These are phyloP conservation scores for Geotrupes spiniger DNA, from an alignment of 2,888 invertebrate species.

Conservation along the genomic window DNA sequence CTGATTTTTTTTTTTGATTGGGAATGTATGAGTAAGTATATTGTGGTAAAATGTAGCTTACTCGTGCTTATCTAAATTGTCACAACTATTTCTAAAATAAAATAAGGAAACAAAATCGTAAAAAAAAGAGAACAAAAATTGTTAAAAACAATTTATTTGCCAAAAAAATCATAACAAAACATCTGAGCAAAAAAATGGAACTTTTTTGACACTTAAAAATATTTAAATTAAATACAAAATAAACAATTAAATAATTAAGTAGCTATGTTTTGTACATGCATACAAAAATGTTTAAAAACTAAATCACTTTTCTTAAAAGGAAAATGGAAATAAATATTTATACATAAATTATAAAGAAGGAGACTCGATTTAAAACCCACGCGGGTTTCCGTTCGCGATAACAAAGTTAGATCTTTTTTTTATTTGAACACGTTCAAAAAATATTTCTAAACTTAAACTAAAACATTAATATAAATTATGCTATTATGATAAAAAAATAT, in stretches of 20 bases:
- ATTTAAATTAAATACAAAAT: slow-evolving; percentile 42
- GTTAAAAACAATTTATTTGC: slow-evolving; percentile 31
- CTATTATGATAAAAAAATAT: slow-evolving; percentile 28
- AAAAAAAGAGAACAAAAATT: slow-evolving; percentile 22
- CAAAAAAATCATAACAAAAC: slow-evolving; percentile 29
- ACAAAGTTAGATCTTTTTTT: background rate
- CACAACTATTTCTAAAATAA: too few species aligned
- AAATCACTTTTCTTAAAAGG: slow-evolving; percentile 40
- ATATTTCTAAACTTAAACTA: slow-evolving; percentile 32
- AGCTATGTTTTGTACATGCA: slow-evolving; percentile 47
- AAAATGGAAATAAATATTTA: slow-evolving; percentile 28
- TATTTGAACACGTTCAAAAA: slow-evolving; percentile 23
- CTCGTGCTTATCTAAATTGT: too few species aligned
- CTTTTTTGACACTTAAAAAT: slow-evolving; percentile 21
- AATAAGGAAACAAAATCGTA: slow-evolving; percentile 5
- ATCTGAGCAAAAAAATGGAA: slow-evolving; percentile 28
- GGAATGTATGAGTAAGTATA: too few species aligned
- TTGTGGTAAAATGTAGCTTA: too few species aligned
- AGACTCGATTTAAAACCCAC: slow-evolving; percentile 10
- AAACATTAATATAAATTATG: slow-evolving; percentile 32
- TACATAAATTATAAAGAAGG: slow-evolving; percentile 22
- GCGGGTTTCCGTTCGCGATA: slow-evolving; percentile 9
- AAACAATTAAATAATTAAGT: slow-evolving; percentile 45
- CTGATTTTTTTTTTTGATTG: too few species aligned
- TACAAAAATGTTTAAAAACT: slow-evolving; percentile 34